Base-by-base conservation (phyloP, 2,888 invertebrate genomes). In the Sympetrum striolatum region DNA sequence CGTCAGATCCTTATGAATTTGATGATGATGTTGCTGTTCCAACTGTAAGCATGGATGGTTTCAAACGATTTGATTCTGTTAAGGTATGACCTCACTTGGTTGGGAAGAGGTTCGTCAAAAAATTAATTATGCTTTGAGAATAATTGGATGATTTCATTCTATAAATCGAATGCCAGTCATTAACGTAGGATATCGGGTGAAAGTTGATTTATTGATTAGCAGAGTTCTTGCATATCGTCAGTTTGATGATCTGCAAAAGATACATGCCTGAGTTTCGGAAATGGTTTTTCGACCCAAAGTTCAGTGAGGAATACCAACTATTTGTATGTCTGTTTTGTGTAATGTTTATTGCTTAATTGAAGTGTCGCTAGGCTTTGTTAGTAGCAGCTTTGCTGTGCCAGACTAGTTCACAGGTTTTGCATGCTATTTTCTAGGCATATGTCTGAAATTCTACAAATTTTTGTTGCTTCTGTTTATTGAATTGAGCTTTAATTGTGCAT, bases 1-100 rank as follows among this genome's bases (percentile, higher is more conserved):
- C 73, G 90, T 37, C 93, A 91, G 96, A 97, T 93, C 96, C 96
- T 0, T 97, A 97, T 92, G 96, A 96, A 92, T 97, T 97, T 93
- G 96, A 96, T 91, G 96, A 96, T 91, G 96, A 96, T 90, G 94
- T 95, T 91, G 93, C 93, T 90, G 93, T 94, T 35, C 92, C 92
- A 25, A 91, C 92, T 81, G 94, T 94, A 91, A 94, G 94, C 91
- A 94, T 95, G 92, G 93, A 93, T 90, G 92, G 93, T 39, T 93
- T 93, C 91, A 93, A 93, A 92, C 92, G 93, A 91, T 91, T 90
- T 91, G 91, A 91, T 91, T 92, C 91, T 81, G 91, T 92, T 81
- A 92, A 92, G 91, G 92, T 92, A 92, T 86, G 91, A 90, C 80
- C 81, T 60, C 80, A 90, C 81, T 80, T 86, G 60, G 86, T 86